Conservation (phyloP, 2,113 vertebrate species). For the Laticauda laticaudata region DNA sequence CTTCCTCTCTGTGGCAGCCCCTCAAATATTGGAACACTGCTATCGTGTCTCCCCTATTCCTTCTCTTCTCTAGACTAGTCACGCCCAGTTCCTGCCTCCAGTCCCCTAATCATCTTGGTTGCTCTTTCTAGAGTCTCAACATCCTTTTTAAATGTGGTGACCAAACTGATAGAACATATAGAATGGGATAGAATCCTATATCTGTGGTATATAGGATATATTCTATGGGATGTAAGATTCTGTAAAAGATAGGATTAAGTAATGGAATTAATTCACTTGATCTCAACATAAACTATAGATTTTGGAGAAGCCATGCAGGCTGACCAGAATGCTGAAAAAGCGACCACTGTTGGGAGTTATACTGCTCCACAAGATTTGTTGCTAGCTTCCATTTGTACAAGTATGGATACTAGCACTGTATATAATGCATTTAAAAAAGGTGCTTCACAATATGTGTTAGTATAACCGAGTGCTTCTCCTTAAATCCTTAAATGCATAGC, state of each 20-base stretch:
- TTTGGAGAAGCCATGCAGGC: not conserved
- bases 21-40: too few relatives aligned
- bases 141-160: too few relatives aligned
- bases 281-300: not conserved
- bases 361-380: not conserved
- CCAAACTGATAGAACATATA: too few relatives aligned
- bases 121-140: too few relatives aligned
- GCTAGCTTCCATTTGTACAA: not conserved
- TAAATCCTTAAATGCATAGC: not conserved
- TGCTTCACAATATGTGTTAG: not conserved
- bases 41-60: too few relatives aligned
- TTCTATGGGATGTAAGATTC: too few relatives aligned
- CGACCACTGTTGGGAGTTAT: not conserved
- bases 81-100: too few relatives aligned
- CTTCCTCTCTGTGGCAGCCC: too few relatives aligned
- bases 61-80: too few relatives aligned
- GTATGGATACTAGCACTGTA: not conserved
- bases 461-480: not conserved
- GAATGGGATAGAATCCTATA: too few relatives aligned
- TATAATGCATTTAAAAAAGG: not conserved
- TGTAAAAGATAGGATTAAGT: not conserved
- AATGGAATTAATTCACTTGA: not conserved
- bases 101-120: too few relatives aligned
- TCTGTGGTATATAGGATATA: too few relatives aligned
- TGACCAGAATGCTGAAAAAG: not conserved